These are phyloP conservation scores for Cyanoderma ruficeps DNA, from an alignment of 2,113 vertebrate genomes.

Conservation along the genomic window DNA sequence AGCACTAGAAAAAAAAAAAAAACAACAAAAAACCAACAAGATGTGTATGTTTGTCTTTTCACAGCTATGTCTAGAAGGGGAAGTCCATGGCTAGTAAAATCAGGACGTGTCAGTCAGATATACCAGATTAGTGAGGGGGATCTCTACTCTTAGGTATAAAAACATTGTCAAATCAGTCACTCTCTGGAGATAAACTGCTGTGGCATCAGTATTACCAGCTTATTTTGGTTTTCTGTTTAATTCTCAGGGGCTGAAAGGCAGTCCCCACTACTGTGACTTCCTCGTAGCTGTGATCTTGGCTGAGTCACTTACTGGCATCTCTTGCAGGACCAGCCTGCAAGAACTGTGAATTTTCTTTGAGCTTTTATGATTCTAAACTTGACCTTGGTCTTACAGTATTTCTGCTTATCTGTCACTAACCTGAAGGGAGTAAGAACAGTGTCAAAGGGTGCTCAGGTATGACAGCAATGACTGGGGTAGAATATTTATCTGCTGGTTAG, in stretches of 20 bases:
- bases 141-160: background rate
- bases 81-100: background rate
- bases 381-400: background rate
- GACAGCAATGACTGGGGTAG: background rate
- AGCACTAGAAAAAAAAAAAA: background rate
- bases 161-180: background rate
- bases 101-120: background rate
- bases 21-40: background rate
- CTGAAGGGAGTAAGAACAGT: background rate
- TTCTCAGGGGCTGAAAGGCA: background rate
- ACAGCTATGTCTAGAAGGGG: background rate
- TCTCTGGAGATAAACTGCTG: background rate
- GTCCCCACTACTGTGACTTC: background rate
- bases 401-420: conserved; percentile 29
- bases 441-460: conserved; percentile 1
- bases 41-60: background rate
- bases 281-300: background rate
- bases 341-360: background rate
- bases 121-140: background rate
- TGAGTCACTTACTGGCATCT: background rate
- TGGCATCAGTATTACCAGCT: background rate
- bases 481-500: conserved; percentile 4
- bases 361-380: background rate
- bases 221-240: background rate
- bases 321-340: background rate